Conservation (phyloP, 2,113 vertebrate genomes). For the Uria lomvia region DNA sequence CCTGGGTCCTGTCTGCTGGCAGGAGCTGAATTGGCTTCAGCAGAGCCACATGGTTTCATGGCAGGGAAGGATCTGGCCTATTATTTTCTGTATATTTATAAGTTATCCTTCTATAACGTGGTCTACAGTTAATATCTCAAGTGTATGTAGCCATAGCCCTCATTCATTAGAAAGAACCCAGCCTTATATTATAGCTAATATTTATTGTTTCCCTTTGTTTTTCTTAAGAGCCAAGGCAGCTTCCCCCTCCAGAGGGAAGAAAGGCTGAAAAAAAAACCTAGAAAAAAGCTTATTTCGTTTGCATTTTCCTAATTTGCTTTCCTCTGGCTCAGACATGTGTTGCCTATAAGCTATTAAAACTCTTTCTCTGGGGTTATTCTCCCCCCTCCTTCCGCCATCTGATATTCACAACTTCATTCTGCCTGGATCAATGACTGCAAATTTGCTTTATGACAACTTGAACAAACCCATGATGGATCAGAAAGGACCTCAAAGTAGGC, state of each 20-base stretch:
- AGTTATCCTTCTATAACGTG: background rate
- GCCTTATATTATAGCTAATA: background rate
- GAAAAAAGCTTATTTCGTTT: slow-evolving; percentile 39
- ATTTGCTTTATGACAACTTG: slow-evolving; percentile 87
- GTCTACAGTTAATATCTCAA: background rate
- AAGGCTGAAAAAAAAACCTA: background rate
- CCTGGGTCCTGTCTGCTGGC: background rate
- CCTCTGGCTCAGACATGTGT: slow-evolving; percentile 53
- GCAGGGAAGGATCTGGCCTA: background rate
- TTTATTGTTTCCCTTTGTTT: slow-evolving; percentile 5
- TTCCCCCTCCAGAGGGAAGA: slow-evolving; percentile 46
- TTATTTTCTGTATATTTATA: background rate
- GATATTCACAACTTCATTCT: slow-evolving; percentile 67
- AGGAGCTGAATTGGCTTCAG: background rate
- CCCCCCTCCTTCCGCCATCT: background rate
- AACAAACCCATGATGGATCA: slow-evolving; percentile 76
- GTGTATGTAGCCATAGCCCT: background rate
- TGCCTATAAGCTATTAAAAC: slow-evolving; percentile 69
- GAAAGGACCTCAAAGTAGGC: slow-evolving; percentile 69
- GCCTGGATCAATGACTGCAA: slow-evolving; percentile 84
- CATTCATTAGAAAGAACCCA: background rate
- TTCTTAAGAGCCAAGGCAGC: background rate
- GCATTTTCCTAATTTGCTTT: slow-evolving; percentile 61
- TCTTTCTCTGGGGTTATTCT: slow-evolving; percentile 61
- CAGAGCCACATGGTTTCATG: background rate